Evolutionary conservation across 2,113 vertebrate species (phyloP).

Genomic region (Neoarius graeffei): DNA sequence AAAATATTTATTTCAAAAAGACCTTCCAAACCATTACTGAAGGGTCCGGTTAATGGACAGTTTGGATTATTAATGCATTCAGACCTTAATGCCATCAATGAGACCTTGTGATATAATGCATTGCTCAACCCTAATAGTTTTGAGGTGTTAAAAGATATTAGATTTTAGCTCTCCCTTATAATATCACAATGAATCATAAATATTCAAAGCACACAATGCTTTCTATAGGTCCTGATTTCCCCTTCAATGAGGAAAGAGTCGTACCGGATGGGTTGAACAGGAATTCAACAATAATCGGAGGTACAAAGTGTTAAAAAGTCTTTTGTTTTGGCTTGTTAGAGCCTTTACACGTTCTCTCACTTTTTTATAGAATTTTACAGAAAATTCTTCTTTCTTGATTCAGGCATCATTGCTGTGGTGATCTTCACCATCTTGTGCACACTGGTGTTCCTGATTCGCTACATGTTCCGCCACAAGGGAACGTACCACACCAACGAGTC

Average conservation of each 20-base stretch:
- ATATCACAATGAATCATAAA: background rate
- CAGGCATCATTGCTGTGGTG: conserved; percentile 19
- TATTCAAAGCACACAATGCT: background rate
- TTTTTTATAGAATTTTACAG: background rate
- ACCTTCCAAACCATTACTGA: background rate
- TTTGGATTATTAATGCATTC: background rate
- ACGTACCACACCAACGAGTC: conserved; percentile 17
- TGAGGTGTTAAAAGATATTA: background rate
- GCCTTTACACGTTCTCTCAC: background rate
- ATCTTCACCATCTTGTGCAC: conserved; percentile 28
- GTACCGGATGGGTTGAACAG: background rate
- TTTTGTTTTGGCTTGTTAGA: background rate
- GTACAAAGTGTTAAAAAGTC: background rate
- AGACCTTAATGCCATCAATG: background rate
- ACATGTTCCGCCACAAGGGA: conserved; percentile 24
- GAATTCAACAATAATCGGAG: conserved; percentile 27
- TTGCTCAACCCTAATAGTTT: background rate
- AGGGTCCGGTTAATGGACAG: background rate
- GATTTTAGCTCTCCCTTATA: background rate
- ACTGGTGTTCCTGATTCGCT: conserved; percentile 20
- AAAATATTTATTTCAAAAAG: background rate
- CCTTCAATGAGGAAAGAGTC: conserved; percentile 13
- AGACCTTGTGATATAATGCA: background rate
- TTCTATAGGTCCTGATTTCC: background rate
- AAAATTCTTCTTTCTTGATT: background rate